Evolutionary conservation across 2,888 invertebrate species (phyloP), one percentile per base, ranked within the genome.

Genomic region (Peribatodes rhomboidaria): DNA sequence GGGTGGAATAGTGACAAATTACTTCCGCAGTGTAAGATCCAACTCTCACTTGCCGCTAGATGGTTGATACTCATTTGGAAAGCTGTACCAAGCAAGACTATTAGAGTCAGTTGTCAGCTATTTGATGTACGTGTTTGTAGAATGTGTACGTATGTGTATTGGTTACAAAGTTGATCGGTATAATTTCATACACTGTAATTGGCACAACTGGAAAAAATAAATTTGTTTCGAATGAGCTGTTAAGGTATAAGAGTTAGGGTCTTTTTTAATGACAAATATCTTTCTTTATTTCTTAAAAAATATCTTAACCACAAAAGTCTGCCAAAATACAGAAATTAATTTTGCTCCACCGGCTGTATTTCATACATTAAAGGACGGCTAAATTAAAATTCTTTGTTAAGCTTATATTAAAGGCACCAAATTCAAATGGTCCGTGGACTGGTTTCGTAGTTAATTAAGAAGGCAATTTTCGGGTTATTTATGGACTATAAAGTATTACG

Each of bases 401-500:
- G 67, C 70, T 74, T 74, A 77, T 76, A 75, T 79, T 75, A 80
- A 81, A 77, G 76, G 78, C 74, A 70, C 77, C 67, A 78, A 82
- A 81, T 82, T 78, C 75, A 75, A 80, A 76, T 78, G 74, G 74
- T 72, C 66, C 59, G 72, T 55, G 64, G 77, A 84, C 87, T 81
- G 85, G 88, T 86, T 83, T 74, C 71, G 78, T 77, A 78, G 77
- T 84, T 92, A 90, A 92, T 91, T 90, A 92, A 89, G 86, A 88
- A 90, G 86, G 87, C 88, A 87, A 90, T 90, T 89, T 86, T 89
- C 89, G 82, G 84, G 85, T 86, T 86, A 89, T 91, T 90, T 91
- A 90, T 88, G 83, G 83, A 76, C 83, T 80, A 84, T 86, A 85
- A 86, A 86, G 82, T 85, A 84, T 85, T 84, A 80, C 79, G 76